Evolutionary conservation across 2,888 invertebrate genomes (phyloP), one percentile per base, ranked within the genome.

Genomic region (Trichogramma dendrolimi): DNA sequence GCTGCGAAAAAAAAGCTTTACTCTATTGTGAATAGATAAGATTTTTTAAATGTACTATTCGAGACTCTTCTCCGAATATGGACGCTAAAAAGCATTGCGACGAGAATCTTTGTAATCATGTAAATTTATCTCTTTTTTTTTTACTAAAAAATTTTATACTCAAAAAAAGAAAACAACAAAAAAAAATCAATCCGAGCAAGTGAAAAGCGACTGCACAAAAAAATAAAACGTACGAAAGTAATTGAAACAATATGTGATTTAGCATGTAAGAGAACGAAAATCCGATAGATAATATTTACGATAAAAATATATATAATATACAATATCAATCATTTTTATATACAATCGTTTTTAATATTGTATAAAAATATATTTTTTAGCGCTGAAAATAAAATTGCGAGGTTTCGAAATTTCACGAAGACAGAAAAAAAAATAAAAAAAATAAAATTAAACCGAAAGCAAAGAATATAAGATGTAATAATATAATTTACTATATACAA

Each of bases 171-270:
- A 27, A 27, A 27, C 27, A 27, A 27, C 27, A 27, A 27, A 27
- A 27, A 27, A 27, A 27, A 27, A 27, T 27, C 2, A 27, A 27
- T 27, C 27, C 27, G 49, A 61, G 58, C 55, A 41, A 53, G 50
- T 62, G 60, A 67, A 63, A 63, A 67, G 68, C 65, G 69, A 69
- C 71, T 75, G 74, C 76, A 75, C 73, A 73, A 72, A 70, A 46
- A 46, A 46, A 46, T 10, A 46, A 46, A 72, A 72, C 69, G 72
- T 73, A 77, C 75, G 75, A 77, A 77, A 78, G 76, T 76, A 74
- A 75, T 70, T 64, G 68, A 72, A 75, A 75, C 71, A 71, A 77
- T 74, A 76, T 78, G 78, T 78, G 78, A 78, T 78, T 76, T 78
- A 78, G 78, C 71, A 65, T 70, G 70, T 78, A 77, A 78, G 76